Percentiles rank a stretch among this genome's conserved stretches.
phyloP scores from a whole-genome alignment of 2,113 vertebrate genomes.

The Spea multiplicata region DNA sequence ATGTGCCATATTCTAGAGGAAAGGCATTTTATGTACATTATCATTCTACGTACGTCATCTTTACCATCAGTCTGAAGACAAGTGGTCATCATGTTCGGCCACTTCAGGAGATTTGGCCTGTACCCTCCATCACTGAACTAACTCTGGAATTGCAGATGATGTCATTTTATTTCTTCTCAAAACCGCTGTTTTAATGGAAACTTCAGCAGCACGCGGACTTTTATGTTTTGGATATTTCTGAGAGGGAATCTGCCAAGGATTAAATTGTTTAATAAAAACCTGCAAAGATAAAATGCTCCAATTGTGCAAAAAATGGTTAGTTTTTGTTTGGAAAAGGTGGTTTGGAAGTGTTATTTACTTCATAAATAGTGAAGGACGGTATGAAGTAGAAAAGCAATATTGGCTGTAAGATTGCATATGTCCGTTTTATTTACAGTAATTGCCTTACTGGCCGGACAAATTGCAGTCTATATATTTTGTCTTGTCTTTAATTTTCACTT shows the following conservation, averaged over 20 bases:
- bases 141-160: no score
- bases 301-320: constrained; percentile 11
- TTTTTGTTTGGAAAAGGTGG: constrained; percentile 7
- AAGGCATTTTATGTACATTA: no score
- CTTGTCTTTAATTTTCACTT: constrained; percentile 17
- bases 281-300: constrained; percentile 15
- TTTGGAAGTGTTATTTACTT: constrained; percentile 17
- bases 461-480: constrained; percentile 39
- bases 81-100: no score
- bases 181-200: no score
- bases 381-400: constrained; percentile 16
- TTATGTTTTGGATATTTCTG: no score
- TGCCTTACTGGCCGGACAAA: constrained; percentile 28
- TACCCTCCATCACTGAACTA: no score
- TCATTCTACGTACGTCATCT: no score
- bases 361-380: constrained; percentile 36
- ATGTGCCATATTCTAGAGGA: no score
- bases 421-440: constrained; percentile 36
- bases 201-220: no score
- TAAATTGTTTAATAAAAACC: constrained; percentile 23
- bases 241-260: background rate
- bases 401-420: constrained; percentile 18
- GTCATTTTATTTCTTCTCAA: no score
- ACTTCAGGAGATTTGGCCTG: no score
- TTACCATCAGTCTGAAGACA: no score